Evolutionary conservation across 2,888 invertebrate species (phyloP).

Genomic region (Iphiclides podalirius): DNA sequence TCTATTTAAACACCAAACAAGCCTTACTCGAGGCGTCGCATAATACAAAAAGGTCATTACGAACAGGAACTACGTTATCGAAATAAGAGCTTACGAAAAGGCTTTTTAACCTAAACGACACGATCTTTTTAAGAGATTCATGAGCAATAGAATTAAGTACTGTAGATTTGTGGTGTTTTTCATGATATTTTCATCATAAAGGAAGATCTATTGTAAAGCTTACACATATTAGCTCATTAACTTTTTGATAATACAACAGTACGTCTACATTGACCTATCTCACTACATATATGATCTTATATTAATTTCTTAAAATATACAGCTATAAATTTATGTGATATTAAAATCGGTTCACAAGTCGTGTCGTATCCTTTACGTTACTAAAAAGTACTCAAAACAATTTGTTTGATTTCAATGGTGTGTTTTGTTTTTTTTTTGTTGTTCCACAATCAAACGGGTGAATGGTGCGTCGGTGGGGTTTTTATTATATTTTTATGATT

Average conservation of each 20-base stretch:
- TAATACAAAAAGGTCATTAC: not conserved
- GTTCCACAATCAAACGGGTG: slow-evolving; percentile 18
- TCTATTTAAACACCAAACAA: not conserved
- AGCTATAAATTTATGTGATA: too few relatives aligned
- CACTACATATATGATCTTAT: too few relatives aligned
- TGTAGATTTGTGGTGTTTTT: too few relatives aligned
- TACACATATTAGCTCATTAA: too few relatives aligned
- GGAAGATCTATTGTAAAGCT: too few relatives aligned
- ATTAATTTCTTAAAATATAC: too few relatives aligned
- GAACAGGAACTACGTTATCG: slow-evolving; percentile 1
- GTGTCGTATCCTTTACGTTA: slow-evolving; percentile 9
- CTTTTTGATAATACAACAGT: too few relatives aligned
- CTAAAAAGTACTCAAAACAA: slow-evolving; percentile 1
- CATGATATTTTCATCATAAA: too few relatives aligned
- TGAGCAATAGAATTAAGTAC: too few relatives aligned
- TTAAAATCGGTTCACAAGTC: too few relatives aligned
- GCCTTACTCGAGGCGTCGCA: not conserved
- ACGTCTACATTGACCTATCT: too few relatives aligned
- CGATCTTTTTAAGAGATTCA: not conserved
- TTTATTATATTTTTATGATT: slow-evolving; percentile 36
- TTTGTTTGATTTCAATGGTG: slow-evolving; percentile 21
- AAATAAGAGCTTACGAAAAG: slow-evolving; percentile 6
- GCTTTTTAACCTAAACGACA: not conserved
- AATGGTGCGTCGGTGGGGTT: slow-evolving; percentile 24
- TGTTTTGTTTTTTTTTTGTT: slow-evolving; percentile 21